phyloP scores from a whole-genome alignment of 2,888 invertebrate species.

The Hydroisotoma schaefferi region DNA sequence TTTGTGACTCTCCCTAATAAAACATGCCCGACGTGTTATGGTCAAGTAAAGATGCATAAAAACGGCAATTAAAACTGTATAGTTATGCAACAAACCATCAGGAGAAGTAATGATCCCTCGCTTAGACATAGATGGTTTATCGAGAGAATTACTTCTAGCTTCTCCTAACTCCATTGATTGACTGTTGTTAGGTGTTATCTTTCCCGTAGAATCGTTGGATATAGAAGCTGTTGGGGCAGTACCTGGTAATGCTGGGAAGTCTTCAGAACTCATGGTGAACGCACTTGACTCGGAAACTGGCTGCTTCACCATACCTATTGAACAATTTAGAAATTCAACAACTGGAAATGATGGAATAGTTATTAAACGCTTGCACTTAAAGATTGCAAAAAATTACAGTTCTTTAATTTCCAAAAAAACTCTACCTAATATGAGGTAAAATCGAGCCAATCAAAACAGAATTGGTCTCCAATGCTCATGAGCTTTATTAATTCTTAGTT shows the following conservation, averaged over 20 bases:
- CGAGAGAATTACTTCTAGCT: constrained; percentile 26
- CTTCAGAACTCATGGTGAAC: constrained; percentile 97
- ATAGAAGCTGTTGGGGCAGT: constrained; percentile 58
- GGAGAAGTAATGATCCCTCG: constrained; percentile 91
- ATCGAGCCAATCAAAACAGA: too few relatives aligned
- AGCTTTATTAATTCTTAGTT: too few relatives aligned
- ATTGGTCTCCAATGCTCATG: too few relatives aligned
- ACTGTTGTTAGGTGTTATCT: constrained; percentile 40
- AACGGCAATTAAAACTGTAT: too few relatives aligned
- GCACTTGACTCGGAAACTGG: constrained; percentile 87
- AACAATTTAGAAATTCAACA: too few relatives aligned
- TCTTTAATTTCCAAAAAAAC: too few relatives aligned
- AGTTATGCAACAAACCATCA: constrained; percentile 66
- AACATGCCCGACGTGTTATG: not conserved
- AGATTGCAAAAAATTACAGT: too few relatives aligned
- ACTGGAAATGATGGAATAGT: too few relatives aligned
- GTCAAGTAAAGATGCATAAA: too few relatives aligned
- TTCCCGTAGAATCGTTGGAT: constrained; percentile 40
- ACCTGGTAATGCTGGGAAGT: constrained; percentile 98
- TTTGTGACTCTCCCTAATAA: constrained; percentile 86
- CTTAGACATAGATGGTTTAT: constrained; percentile 48
- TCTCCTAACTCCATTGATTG: constrained; percentile 25
- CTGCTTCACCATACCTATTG: constrained; percentile 95
- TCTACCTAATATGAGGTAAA: too few relatives aligned
- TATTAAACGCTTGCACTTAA: too few relatives aligned